Evolutionary conservation across 2,113 vertebrate genomes (phyloP), one percentile per base, ranked within the genome.

Genomic region (Amblyornis subalaris): DNA sequence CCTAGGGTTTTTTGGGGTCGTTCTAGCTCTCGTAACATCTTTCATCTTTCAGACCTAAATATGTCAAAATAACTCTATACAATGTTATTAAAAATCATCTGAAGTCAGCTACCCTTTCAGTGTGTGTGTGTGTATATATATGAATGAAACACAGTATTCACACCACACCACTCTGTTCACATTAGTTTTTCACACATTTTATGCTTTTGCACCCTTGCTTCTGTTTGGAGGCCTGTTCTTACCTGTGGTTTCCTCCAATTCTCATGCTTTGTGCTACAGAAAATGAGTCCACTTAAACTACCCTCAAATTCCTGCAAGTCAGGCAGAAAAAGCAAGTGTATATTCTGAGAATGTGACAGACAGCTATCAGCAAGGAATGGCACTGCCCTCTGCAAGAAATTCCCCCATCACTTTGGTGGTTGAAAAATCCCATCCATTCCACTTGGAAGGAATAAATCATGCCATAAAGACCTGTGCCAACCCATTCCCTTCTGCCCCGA

Each of bases 261-360:
- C 58, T 51, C 21, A 44, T 0, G 2, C 7, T 55, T 18, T 1
- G 0, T 29, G 36, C 40, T n/a, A 60, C 9, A 51, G 55, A 61
- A 80, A 70, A 57, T 9, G 23, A 58, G 31, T 4, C 19, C 33
- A 60, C 35, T 45, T 6, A 26, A 95, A 71, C 29, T 54, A 66
- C 15, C 17, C 23, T 54, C 40, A 58, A 74, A 70, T 38, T 36
- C n/a, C 40, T 22, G 35, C 19, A 80, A 51, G 12, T 38, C 8
- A 45, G 42, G 16, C 54, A 84, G 28, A 77, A 94, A 66, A 70
- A 60, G 8, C 29, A 64, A 73, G 15, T 66, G 70, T 44, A 24
- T 36, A 12, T 53, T 66, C 47, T 35, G 53, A 53, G 19, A 58
- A n/a, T 60, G 12, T 6, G 23, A 45, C 47, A 57, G 55, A 50